phyloP scores from a whole-genome alignment of 2,113 vertebrate species.

The Synodontis membranacea region DNA sequence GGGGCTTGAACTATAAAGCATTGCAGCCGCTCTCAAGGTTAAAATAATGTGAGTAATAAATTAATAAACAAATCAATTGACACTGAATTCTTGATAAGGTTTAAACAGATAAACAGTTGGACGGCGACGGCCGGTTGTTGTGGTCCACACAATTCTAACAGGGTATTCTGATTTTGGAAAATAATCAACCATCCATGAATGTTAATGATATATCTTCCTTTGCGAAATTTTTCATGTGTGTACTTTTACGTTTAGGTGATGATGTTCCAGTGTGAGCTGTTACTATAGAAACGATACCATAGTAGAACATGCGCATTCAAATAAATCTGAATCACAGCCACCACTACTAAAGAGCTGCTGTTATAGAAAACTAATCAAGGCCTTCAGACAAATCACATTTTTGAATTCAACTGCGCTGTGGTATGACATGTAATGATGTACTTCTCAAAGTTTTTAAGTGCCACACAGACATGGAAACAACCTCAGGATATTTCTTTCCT shows the following conservation, averaged over 20 bases:
- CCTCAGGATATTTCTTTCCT: neutral
- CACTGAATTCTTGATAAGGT: neutral
- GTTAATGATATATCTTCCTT: neutral
- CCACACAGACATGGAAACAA: neutral
- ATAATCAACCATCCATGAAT: neutral
- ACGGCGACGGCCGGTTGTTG: neutral
- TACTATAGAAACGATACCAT: neutral
- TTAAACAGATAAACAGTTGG: neutral
- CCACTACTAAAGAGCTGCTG: neutral
- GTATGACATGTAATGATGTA: conserved; percentile 1
- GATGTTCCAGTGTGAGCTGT: neutral
- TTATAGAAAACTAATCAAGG: neutral
- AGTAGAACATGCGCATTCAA: neutral
- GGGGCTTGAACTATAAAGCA: neutral
- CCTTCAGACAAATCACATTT: neutral
- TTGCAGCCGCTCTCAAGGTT: neutral
- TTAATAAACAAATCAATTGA: neutral
- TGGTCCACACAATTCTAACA: neutral
- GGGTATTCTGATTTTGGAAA: neutral
- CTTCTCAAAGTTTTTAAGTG: neutral
- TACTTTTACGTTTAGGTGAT: neutral
- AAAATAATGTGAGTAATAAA: neutral
- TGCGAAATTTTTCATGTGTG: neutral
- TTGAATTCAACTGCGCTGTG: neutral
- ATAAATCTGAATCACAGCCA: neutral